Evolutionary conservation across 1,140 invertebrate genomes (phyloP), one percentile per base, ranked within the genome.

Genomic region (Monomorium pharaonis): DNA sequence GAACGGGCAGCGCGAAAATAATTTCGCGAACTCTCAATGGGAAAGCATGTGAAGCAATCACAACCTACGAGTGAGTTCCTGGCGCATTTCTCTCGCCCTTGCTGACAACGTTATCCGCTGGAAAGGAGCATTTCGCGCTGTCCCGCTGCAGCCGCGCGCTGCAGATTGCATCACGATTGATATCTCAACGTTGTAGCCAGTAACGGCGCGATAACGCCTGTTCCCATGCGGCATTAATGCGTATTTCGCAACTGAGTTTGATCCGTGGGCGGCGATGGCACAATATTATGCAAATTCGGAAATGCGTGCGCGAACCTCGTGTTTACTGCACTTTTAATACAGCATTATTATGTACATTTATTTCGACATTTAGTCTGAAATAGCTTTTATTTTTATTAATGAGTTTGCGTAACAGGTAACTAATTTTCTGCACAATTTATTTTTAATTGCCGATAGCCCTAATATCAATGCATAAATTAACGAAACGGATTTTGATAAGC

Each of bases 1-100:
- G 63, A 83, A 74, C 16, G 54, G n/a, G 58, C 42, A 30, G n/a
- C n/a, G n/a, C n/a, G 63, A 85, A 87, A 84, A 85, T 85, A 58
- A 87, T 70, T 70, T 62, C 27, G 49, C 47, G 62, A 75, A 85
- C 21, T 77, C 44, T 69, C 33, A 65, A 78, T 44, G 78, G 42
- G 63, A 60, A 27, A 67, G 56, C 3, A 51, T 6, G 6, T 1
- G 27, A 75, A 74, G 65, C 56, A 70, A 69, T 72, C 67, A 44
- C 37, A 33, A 42, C 27, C 14, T 33, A n/a, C n/a, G n/a, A n/a
- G 37, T n/a, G 37, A 87, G 37, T 65, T 87, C 63, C 37, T 51
- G 49, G 51, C 5, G 42, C n/a, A 33, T 87, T 86, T 42, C 60
- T 74, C 42, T 2, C 54, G 21, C 6, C n/a, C n/a, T 27, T 37